These are phyloP conservation scores for Neosilurus mollespiculum DNA, from an alignment of 2,797 vertebrate genomes.

Conservation along the genomic window DNA sequence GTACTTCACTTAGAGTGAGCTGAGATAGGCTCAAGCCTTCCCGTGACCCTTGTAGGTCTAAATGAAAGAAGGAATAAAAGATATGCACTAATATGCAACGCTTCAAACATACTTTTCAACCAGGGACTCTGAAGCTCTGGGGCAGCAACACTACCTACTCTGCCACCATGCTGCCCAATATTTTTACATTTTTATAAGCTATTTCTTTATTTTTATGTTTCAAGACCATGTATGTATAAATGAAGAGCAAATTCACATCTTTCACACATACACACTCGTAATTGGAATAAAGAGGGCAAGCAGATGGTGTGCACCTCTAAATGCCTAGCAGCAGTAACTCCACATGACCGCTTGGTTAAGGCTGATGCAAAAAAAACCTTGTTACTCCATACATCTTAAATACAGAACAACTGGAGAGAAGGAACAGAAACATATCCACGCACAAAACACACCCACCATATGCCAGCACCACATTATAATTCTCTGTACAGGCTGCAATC, in stretches of 20 bases:
- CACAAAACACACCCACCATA: conserved; percentile 1
- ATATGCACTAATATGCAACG: neutral
- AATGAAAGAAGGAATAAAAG: too few relatives aligned
- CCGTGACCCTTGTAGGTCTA: too few relatives aligned
- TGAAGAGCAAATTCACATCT: neutral
- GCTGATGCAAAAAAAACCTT: conserved; percentile 40
- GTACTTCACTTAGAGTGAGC: too few relatives aligned
- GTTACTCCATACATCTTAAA: conserved; percentile 51
- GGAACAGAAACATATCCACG: conserved; percentile 19
- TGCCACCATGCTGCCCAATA: neutral
- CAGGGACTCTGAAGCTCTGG: neutral
- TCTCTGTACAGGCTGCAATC: conserved; percentile 26
- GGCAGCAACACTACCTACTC: neutral
- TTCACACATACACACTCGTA: neutral
- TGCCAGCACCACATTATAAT: conserved; percentile 3
- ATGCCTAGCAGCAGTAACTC: conserved; percentile 40
- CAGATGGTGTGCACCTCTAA: conserved; percentile 18
- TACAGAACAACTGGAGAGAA: conserved; percentile 32
- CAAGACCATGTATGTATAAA: neutral
- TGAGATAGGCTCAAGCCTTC: too few relatives aligned
- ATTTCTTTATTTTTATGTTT: too few relatives aligned
- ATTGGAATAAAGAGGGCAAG: neutral
- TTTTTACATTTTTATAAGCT: neutral
- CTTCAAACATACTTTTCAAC: neutral
- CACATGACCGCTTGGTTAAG: conserved; percentile 41